These are phyloP conservation scores for Diploptera punctata DNA, from an alignment of 2,888 invertebrate species.

Conservation along the genomic window DNA sequence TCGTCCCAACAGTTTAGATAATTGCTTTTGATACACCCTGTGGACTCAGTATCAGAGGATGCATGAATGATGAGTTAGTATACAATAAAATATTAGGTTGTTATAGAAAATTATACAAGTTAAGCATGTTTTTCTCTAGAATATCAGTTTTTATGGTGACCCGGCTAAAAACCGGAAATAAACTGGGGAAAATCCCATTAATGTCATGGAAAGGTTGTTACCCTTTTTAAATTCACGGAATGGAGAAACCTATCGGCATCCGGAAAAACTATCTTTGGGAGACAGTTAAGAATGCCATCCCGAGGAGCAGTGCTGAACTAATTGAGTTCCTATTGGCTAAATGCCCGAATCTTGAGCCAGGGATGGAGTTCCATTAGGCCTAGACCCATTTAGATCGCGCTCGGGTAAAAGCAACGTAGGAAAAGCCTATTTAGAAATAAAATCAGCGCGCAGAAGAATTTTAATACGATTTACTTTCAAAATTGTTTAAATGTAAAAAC, in stretches of 20 bases:
- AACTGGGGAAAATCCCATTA: too few species aligned
- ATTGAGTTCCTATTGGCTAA: neutral
- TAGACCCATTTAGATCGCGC: slow-evolving; percentile 24
- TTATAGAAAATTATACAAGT: too few species aligned
- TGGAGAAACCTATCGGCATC: neutral
- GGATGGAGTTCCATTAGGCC: slow-evolving; percentile 13
- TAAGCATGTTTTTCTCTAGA: too few species aligned
- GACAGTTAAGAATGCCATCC: neutral
- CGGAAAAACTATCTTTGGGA: neutral
- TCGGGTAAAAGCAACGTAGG: slow-evolving; percentile 3
- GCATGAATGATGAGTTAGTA: too few species aligned
- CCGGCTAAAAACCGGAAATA: too few species aligned
- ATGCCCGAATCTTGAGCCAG: neutral
- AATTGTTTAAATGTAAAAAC: neutral
- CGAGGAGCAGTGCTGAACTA: neutral
- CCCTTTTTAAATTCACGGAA: too few species aligned
- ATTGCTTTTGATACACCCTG: too few species aligned
- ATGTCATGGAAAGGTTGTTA: too few species aligned
- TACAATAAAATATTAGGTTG: too few species aligned
- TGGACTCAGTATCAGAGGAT: too few species aligned
- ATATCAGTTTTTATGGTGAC: too few species aligned
- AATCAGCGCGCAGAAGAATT: slow-evolving; percentile 12
- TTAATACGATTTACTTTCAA: neutral
- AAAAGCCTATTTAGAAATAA: slow-evolving; percentile 30
- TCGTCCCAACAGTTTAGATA: too few species aligned